phyloP scores from a whole-genome alignment of 2,888 invertebrate genomes.

The Cosmia pyralina region DNA sequence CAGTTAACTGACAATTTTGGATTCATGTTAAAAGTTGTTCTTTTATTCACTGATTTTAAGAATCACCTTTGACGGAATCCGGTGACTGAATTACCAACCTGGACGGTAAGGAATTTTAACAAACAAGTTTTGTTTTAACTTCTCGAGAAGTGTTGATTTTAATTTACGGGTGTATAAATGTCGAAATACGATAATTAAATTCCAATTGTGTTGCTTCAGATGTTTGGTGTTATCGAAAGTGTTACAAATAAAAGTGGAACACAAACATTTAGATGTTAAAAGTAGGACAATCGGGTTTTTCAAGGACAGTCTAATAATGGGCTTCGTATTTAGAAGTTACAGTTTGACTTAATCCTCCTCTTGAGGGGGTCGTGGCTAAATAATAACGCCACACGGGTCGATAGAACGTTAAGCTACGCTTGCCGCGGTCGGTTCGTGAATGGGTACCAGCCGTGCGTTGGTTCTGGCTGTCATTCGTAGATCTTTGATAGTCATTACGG shows the following conservation, averaged over 20 bases:
- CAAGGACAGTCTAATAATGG: conserved; percentile 12
- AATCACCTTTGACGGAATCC: too few species aligned
- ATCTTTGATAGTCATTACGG: too few species aligned
- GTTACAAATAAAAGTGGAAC: conserved; percentile 41
- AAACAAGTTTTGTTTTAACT: too few species aligned
- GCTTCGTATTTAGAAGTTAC: not conserved
- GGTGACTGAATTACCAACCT: not conserved
- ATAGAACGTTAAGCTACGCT: too few species aligned
- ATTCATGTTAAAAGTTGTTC: not conserved
- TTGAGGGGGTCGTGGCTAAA: too few species aligned
- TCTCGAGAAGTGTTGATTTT: conserved; percentile 1
- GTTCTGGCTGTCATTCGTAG: too few species aligned
- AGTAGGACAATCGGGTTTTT: conserved; percentile 20
- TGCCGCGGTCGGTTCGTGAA: too few species aligned
- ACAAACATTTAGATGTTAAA: conserved; percentile 28
- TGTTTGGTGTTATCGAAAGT: conserved; percentile 31
- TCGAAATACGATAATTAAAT: conserved; percentile 39
- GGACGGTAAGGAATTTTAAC: too few species aligned
- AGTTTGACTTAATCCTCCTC: too few species aligned
- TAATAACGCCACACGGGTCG: too few species aligned
- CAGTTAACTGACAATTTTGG: too few species aligned
- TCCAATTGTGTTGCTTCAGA: conserved; percentile 24
- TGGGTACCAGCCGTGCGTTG: too few species aligned
- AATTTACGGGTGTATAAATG: conserved; percentile 25
- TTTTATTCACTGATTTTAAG: not conserved